Conservation (phyloP, 2,113 vertebrate species). For the Falcunculus frontatus region DNA sequence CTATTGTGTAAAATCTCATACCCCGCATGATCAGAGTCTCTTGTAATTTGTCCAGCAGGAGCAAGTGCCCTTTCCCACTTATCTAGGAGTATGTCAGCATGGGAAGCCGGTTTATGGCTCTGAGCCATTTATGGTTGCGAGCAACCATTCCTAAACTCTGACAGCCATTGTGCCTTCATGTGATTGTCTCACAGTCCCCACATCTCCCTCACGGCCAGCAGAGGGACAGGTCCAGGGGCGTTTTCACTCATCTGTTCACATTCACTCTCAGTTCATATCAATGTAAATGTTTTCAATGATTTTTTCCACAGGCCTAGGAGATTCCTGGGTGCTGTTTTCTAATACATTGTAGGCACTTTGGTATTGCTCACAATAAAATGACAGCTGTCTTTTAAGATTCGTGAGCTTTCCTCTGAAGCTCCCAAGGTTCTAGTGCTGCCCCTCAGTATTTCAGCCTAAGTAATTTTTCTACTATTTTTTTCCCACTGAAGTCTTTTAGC, state of each 20-base stretch:
- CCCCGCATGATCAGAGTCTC: accelerated
- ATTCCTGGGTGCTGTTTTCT: background rate
- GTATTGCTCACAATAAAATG: background rate
- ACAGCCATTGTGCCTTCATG: background rate
- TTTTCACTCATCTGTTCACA: background rate
- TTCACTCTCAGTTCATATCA: background rate
- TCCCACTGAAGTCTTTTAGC: background rate
- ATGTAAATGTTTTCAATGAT: background rate
- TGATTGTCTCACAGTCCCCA: background rate
- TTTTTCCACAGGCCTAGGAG: background rate
- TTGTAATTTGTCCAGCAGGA: background rate
- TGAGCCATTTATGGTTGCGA: background rate
- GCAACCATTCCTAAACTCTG: background rate
- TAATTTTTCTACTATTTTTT: background rate
- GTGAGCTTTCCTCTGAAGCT: background rate
- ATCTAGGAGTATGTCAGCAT: background rate
- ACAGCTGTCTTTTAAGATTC: background rate
- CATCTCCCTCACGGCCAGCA: background rate
- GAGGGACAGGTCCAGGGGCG: background rate
- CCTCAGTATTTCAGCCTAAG: background rate
- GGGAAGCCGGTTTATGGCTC: background rate
- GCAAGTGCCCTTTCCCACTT: background rate
- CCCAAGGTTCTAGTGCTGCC: background rate
- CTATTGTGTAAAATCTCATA: background rate
- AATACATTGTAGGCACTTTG: background rate